Percentiles rank a stretch among this genome's conserved stretches.
These are phyloP conservation scores for Onchidella celtica DNA, from an alignment of 2,888 invertebrate species.

Conservation along the genomic window DNA sequence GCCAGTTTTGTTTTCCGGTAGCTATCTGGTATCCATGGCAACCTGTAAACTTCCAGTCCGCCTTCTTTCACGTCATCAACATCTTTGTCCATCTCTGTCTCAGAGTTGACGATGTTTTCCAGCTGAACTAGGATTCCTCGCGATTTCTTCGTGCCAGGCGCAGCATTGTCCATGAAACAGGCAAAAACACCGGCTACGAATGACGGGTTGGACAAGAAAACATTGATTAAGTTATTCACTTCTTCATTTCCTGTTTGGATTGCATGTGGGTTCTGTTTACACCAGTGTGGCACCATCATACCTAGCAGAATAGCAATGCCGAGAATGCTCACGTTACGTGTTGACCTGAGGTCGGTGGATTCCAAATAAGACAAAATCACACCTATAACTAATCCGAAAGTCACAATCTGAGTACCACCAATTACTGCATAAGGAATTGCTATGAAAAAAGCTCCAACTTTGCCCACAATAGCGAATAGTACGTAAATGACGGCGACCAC, in stretches of 20 bases:
- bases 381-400: conserved; percentile 66
- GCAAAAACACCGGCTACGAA: conserved; percentile 78
- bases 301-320: conserved; percentile 93
- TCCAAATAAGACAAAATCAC: conserved; percentile 68
- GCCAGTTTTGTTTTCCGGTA: conserved; percentile 30
- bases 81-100: not conserved
- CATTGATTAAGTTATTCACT: conserved; percentile 59
- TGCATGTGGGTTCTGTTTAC: conserved; percentile 56
- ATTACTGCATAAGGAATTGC: conserved; percentile 81
- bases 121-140: conserved; percentile 30
- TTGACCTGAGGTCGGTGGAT: conserved; percentile 86
- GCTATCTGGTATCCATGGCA: conserved; percentile 44
- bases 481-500: conserved; percentile 78
- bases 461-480: conserved; percentile 77
- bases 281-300: conserved; percentile 81
- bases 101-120: not conserved
- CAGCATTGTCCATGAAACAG: conserved; percentile 78
- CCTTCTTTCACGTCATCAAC: conserved; percentile 37
- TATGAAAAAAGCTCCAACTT: conserved; percentile 79
- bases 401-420: conserved; percentile 70
- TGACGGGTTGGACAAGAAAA: conserved; percentile 66
- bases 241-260: conserved; percentile 64
- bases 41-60: conserved; percentile 42
- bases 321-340: conserved; percentile 88
- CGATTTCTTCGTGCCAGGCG: conserved; percentile 53